Base-by-base conservation (phyloP, 2,888 invertebrate genomes). In the Plemyria rubiginata region DNA sequence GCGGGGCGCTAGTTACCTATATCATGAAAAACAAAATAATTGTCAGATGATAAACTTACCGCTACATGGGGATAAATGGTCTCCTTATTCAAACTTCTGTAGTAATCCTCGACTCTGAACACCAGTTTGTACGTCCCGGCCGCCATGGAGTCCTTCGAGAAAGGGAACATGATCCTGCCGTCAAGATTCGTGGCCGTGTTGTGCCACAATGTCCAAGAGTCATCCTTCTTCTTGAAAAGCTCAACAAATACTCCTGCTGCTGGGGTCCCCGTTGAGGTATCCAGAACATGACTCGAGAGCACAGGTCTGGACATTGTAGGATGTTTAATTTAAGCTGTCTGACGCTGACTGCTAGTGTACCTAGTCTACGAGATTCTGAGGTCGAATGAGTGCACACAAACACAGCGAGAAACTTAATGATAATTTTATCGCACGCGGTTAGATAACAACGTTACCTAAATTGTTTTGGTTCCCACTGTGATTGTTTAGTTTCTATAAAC, bases 31-130 rank as follows among this genome's bases (percentile, higher is more conserved):
- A 22, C 22, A 22, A 22, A 3, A 22, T 22, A 22, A 1, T 1
- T 22, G 22, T 22, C 22, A 32, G 7, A 6, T 8, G 11, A 38
- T 11, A 32, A 41, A 69, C 82, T 80, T 79, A 95, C 95, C 93
- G 97, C 97, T 59, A 97, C 95, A 81, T 94, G 95, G 0, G 97
- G 97, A 84, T 96, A 97, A 68, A 97, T 91, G 0, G 95, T 95
- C 55, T 94, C 94, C 63, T 94, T 93, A 62, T 94, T 92, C 53
- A 87, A 85, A 28, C 88, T 78, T 54, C 94, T 94, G 73, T 96
- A 97, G 81, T 97, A 97, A 66, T 95, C 93, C 52, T 94, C 94
- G 0, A 96, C 95, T 78, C 96, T 95, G 75, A 96, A 97, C 76
- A 94, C 94, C 43, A 97, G 82, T 78, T 96, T 97, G 78, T 97